phyloP scores from a whole-genome alignment of 2,888 invertebrate species.

The Trichogramma evanescens region DNA sequence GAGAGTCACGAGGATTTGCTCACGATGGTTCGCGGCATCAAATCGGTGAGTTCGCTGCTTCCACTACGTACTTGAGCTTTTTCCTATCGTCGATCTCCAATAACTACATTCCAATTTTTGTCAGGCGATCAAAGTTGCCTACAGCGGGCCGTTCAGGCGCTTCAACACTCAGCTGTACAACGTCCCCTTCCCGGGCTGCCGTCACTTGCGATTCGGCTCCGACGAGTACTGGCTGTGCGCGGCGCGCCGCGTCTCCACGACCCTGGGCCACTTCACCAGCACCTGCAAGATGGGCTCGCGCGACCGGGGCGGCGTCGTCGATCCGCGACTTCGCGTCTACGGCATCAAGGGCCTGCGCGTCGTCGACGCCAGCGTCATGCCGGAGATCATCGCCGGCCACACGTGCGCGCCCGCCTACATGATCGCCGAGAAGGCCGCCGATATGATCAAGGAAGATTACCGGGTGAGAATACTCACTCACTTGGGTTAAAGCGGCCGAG shows the following conservation, averaged over 20 bases:
- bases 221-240: constrained; percentile 72
- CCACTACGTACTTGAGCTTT: not conserved
- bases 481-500: no score
- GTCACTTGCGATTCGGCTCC: constrained; percentile 54
- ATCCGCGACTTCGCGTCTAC: constrained; percentile 48
- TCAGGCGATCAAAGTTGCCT: constrained; percentile 54
- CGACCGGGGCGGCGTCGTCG: constrained; percentile 48
- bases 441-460: constrained; percentile 50
- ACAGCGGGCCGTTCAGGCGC: constrained; percentile 51
- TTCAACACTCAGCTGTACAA: constrained; percentile 52
- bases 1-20: constrained; percentile 63
- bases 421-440: constrained; percentile 56
- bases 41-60: constrained; percentile 52
- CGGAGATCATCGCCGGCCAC: constrained; percentile 53
- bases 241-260: constrained; percentile 62
- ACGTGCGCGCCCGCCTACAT: constrained; percentile 54
- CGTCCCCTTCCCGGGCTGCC: constrained; percentile 64
- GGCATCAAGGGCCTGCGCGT: constrained; percentile 53
- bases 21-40: constrained; percentile 67
- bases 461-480: no score
- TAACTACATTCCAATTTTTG: constrained; percentile 20
- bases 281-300: constrained; percentile 51
- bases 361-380: constrained; percentile 57
- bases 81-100: not conserved
- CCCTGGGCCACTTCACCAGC: constrained; percentile 54